Base-by-base conservation (phyloP, 2,888 invertebrate genomes). In the Anticlea derivata region DNA sequence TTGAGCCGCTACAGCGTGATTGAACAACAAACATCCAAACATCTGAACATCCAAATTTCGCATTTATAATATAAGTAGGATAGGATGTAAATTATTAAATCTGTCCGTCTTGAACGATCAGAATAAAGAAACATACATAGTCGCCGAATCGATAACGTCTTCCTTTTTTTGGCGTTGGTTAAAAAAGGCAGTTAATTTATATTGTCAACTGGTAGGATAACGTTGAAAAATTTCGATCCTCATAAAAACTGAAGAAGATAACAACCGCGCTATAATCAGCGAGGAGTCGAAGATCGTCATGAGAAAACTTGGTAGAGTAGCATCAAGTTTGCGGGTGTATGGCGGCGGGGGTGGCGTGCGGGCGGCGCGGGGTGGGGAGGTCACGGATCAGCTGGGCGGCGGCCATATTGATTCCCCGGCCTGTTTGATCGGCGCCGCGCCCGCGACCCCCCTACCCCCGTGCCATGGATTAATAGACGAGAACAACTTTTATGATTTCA, bases 401-500 rank as follows among this genome's bases (percentile, higher is more conserved):
- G 84, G 86, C 87, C 89, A 88, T 89, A 89, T 89, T 89, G 89
- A 89, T 89, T 89, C 89, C 80, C 84, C 81, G 83, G 86, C 86
- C 86, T 86, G 86, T 87, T 87, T 87, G 88, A 87, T 86, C 87
- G 86, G 86, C 83, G 81, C 81, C 85, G 75, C 80, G 76, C 75
- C 72, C 78, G 68, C 75, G 65, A 70, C 70, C 63, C 60, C 61
- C 62, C 54, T 61, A 55, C 67, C 66, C 71, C 71, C 75, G 71
- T 73, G 62, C 72, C 76, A 72, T 78, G 83, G 86, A 87, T 88
- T 89, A 89, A 86, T 86, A 86, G 83, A 86, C 78, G 83, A 83
- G 85, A 88, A 85, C 85, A 86, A 89, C 86, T 89, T 88, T 89
- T 88, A 88, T 89, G 87, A 88, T 89, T 89, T 89, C 82, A 87